A percentile compares a stretch with the other conserved stretches of the same genome.
Evolutionary conservation across 30 jellyfish, hydroid and myxozoan genomes (phyloP).

Genomic region (Clytia hemisphaerica): DNA sequence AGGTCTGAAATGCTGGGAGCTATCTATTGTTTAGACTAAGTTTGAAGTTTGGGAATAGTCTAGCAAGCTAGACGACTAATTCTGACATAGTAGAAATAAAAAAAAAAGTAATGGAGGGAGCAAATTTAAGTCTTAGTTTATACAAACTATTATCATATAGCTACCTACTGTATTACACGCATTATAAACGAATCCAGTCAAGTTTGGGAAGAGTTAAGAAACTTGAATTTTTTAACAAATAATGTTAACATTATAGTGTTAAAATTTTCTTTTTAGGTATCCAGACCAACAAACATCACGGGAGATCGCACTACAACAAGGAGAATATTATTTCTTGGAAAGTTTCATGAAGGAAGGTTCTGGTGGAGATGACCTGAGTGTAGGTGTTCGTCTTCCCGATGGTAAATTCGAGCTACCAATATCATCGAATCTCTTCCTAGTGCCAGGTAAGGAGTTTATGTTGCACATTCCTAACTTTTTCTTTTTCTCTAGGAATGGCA

Average conservation of each 20-base stretch:
- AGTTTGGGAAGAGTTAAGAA: too few relatives aligned
- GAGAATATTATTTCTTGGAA: conserved; percentile 73
- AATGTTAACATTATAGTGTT: not conserved
- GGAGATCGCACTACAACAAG: conserved; percentile 52
- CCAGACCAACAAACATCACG: conserved; percentile 84
- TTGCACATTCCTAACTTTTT: not conserved
- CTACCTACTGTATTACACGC: too few relatives aligned
- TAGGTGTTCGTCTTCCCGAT: conserved; percentile 84
- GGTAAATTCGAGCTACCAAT: conserved; percentile 78
- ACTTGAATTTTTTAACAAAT: too few relatives aligned
- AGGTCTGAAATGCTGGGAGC: too few relatives aligned
- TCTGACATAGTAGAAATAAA: too few relatives aligned
- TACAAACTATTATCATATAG: too few relatives aligned
- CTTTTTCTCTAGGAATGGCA: not conserved
- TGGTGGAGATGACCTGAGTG: conserved; percentile 83
- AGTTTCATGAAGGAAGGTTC: conserved; percentile 96
- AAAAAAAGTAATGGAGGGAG: too few relatives aligned
- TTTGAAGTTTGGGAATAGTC: too few relatives aligned
- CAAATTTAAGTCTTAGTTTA: too few relatives aligned
- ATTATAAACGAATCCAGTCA: too few relatives aligned
- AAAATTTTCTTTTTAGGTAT: conserved; percentile 33
- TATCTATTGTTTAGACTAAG: too few relatives aligned
- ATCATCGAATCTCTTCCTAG: conserved; percentile 53
- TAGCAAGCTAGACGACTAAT: too few relatives aligned
- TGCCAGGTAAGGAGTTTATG: conserved; percentile 56